A percentile compares a stretch with the other conserved stretches of the same genome.
phyloP scores from a whole-genome alignment of 37 sponge, comb jelly and placozoan species.

The Chondrilla cf. caribensis region DNA sequence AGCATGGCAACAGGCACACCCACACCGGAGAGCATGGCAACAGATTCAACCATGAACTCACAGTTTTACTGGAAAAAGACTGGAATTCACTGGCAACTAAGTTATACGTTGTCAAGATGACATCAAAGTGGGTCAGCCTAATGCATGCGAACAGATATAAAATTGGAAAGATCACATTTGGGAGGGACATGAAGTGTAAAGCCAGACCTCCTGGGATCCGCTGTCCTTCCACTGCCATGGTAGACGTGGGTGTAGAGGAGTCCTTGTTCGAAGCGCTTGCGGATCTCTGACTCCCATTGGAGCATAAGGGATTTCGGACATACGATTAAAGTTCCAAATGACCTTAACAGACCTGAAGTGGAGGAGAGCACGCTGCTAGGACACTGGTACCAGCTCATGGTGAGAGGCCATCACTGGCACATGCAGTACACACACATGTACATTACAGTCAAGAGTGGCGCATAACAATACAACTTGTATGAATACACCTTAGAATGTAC shows the following conservation, averaged over 20 bases:
- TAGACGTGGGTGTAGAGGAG: conserved; percentile 31
- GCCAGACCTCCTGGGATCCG: conserved; percentile 24
- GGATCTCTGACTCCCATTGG: conserved; percentile 70
- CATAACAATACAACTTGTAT: too few species aligned
- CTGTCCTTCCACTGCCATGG: conserved; percentile 49
- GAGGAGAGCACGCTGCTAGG: background rate
- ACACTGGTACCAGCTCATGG: background rate
- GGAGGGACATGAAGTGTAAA: background rate
- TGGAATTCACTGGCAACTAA: conserved; percentile 50
- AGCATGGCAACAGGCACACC: background rate
- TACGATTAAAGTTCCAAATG: conserved; percentile 54
- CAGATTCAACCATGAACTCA: background rate
- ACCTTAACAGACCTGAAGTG: conserved; percentile 23
- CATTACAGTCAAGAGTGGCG: too few species aligned
- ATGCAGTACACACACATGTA: too few species aligned
- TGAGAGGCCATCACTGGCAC: too few species aligned
- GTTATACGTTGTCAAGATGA: conserved; percentile 73
- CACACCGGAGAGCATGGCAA: background rate
- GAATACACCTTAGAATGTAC: too few species aligned
- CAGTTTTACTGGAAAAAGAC: background rate
- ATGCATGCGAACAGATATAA: too few species aligned
- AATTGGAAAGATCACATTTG: too few species aligned
- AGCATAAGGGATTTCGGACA: conserved; percentile 59
- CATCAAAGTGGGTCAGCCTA: conserved; percentile 51
- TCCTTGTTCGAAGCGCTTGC: conserved; percentile 22